A percentile compares a stretch with the other conserved stretches of the same genome.
phyloP scores from a whole-genome alignment of 2,113 vertebrate species.

The Ciconia boyciana region DNA sequence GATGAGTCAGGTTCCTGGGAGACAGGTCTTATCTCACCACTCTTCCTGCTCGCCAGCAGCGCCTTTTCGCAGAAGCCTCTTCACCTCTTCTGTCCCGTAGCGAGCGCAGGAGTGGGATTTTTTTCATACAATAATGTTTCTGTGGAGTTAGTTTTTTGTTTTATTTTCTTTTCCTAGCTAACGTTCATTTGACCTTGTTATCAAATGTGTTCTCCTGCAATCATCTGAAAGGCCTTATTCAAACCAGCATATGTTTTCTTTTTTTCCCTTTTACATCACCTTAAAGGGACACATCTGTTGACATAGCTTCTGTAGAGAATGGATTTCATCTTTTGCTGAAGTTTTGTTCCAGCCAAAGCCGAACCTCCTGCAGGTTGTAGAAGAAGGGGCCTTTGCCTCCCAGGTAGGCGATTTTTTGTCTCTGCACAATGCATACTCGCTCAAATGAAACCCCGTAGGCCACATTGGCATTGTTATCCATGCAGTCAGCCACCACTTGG shows the following conservation, averaged over 20 bases:
- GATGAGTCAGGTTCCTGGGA: neutral
- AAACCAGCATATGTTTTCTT: conserved; percentile 18
- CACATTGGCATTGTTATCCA: conserved; percentile 96
- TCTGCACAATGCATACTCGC: conserved; percentile 92
- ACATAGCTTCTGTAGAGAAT: conserved; percentile 33
- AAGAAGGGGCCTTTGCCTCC: conserved; percentile 96
- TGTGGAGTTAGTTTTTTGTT: neutral
- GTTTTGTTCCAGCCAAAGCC: conserved; percentile 89
- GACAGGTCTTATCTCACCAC: neutral
- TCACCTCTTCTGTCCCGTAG: neutral
- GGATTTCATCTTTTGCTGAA: conserved; percentile 81
- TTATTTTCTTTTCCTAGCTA: conserved; percentile 27
- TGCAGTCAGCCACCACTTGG: conserved; percentile 91
- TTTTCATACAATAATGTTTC: neutral
- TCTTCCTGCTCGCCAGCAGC: neutral
- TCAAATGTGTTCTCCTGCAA: conserved; percentile 29
- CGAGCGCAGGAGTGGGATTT: neutral
- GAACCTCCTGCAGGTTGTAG: conserved; percentile 91
- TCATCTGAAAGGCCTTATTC: conserved; percentile 12
- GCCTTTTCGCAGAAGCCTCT: conserved; percentile 2
- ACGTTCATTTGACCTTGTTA: neutral
- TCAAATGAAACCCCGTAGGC: conserved; percentile 95
- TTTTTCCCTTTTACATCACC: conserved; percentile 54
- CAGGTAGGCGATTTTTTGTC: conserved; percentile 90
- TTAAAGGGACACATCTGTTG: conserved; percentile 34